phyloP scores from a whole-genome alignment of 2,113 vertebrate species.

The Trematocara unimaculatum region DNA sequence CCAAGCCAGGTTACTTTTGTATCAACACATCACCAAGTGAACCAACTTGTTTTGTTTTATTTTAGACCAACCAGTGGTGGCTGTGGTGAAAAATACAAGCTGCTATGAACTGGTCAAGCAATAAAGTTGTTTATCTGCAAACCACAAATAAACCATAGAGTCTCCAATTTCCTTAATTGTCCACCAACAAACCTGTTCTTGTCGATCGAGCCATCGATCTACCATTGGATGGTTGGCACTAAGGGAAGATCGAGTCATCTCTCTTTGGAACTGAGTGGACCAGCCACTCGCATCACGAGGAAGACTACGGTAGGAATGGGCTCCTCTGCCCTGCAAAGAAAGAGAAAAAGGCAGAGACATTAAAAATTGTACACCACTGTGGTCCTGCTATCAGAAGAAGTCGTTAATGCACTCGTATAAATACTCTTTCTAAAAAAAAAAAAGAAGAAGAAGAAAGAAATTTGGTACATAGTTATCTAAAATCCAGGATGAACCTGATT shows the following conservation, averaged over 20 bases:
- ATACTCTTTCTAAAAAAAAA: accelerated
- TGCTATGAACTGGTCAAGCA: not conserved
- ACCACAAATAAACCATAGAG: not conserved
- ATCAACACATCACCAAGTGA: not conserved
- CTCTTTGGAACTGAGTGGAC: conserved; percentile 93
- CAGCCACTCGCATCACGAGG: conserved; percentile 87
- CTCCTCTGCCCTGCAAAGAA: conserved; percentile 53
- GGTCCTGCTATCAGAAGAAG: not conserved
- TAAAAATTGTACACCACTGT: not conserved
- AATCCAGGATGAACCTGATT: not conserved
- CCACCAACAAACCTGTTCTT: conserved; percentile 85
- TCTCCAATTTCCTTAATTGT: not conserved
- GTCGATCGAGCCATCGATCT: conserved; percentile 92
- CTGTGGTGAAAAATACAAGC: not conserved
- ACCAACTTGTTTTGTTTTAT: not conserved
- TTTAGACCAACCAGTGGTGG: not conserved
- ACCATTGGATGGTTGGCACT: conserved; percentile 98
- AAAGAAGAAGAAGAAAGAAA: not conserved
- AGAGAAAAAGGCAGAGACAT: not conserved
- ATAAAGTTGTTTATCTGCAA: not conserved
- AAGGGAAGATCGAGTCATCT: conserved; percentile 89
- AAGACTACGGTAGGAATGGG: conserved; percentile 88
- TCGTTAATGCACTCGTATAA: not conserved
- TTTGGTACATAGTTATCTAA: not conserved
- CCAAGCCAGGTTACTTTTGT: not conserved